These are phyloP conservation scores for Harpagus bidentatus DNA, from an alignment of 2,113 vertebrate species.

Conservation along the genomic window DNA sequence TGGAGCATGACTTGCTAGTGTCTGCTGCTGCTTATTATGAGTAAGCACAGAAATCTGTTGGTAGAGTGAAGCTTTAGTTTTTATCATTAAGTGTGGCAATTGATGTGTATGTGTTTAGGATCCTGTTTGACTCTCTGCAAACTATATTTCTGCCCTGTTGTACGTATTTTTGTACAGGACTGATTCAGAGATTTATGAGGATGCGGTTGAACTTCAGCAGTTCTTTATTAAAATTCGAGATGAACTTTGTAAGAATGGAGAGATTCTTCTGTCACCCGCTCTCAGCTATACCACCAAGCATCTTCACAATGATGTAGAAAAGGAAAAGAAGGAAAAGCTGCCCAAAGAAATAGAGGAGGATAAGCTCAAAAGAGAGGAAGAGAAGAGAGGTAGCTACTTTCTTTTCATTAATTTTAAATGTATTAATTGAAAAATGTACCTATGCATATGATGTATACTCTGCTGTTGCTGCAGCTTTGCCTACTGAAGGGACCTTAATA, in stretches of 20 bases:
- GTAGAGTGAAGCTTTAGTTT: background rate
- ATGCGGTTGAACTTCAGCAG: conserved; percentile 96
- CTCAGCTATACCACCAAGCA: conserved; percentile 97
- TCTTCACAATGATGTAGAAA: conserved; percentile 94
- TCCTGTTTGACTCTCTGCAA: background rate
- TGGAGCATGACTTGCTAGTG: background rate
- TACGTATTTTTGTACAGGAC: conserved; percentile 76
- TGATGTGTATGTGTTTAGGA: background rate
- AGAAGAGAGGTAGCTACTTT: conserved; percentile 88
- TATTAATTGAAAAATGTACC: background rate
- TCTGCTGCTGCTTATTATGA: background rate
- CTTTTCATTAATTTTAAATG: background rate
- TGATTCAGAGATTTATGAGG: conserved; percentile 98
- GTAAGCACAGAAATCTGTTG: background rate
- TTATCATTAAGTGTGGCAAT: background rate
- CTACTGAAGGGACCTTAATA: background rate
- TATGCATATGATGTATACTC: background rate
- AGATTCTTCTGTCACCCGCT: conserved; percentile 94
- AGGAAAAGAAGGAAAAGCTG: conserved; percentile 96
- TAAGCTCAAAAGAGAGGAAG: conserved; percentile 95
- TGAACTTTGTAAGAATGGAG: conserved; percentile 97
- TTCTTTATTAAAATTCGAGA: conserved; percentile 98
- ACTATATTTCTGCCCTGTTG: background rate
- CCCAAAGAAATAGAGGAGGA: conserved; percentile 97
- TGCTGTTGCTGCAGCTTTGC: background rate